Percentiles rank a stretch among this genome's conserved stretches.
Conservation (phyloP, 2,888 invertebrate genomes). For the Panorpa germanica region DNA sequence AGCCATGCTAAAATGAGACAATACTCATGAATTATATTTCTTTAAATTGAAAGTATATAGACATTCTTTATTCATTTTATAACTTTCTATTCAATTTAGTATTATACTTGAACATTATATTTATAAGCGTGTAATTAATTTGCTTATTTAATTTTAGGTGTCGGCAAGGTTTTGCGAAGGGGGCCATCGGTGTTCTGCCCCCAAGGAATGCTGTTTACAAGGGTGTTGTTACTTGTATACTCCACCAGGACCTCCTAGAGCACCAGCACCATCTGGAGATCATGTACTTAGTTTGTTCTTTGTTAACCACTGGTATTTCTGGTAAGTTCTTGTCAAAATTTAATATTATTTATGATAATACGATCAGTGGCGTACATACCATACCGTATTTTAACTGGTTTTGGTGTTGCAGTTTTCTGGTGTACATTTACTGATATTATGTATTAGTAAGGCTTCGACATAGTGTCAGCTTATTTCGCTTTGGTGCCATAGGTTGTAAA, state of each 20-base stretch:
- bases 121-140: neutral
- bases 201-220: constrained; percentile 41
- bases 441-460: constrained; percentile 2
- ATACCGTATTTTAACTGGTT: constrained; percentile 3
- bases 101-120: neutral
- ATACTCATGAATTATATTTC: too few relatives aligned
- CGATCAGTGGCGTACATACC: constrained; percentile 8
- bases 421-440: constrained; percentile 5
- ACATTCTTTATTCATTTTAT: constrained; percentile 2
- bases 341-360: too few relatives aligned
- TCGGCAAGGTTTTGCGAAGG: constrained; percentile 38
- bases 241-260: constrained; percentile 24
- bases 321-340: constrained; percentile 24
- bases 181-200: constrained; percentile 48
- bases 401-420: constrained; percentile 10
- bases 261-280: constrained; percentile 29
- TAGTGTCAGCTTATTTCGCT: too few relatives aligned
- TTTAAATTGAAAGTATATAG: too few relatives aligned
- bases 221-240: constrained; percentile 39
- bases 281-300: constrained; percentile 42
- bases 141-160: constrained; percentile 20
- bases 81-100: constrained; percentile 2
- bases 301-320: constrained; percentile 49
- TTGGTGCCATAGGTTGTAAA: too few relatives aligned
- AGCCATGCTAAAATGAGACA: too few relatives aligned